These are phyloP conservation scores for Platorchestia sp. DNA, from an alignment of 1,140 invertebrate species.

Conservation along the genomic window DNA sequence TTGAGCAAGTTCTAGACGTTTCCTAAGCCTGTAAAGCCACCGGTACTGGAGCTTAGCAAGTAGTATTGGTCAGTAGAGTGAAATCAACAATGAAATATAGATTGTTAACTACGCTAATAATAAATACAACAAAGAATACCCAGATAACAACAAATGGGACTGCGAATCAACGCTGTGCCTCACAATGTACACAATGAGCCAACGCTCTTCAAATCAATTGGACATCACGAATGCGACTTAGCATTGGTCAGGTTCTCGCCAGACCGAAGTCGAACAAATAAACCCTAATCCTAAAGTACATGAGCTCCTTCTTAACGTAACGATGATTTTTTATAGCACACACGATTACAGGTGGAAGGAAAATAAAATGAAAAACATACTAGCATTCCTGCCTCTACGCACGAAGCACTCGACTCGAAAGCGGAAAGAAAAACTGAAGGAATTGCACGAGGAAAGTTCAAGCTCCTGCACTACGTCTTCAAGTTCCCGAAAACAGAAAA, in stretches of 20 bases:
- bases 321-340: neutral
- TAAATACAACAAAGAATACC: conserved; percentile 46
- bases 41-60: conserved; percentile 11
- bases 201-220: neutral
- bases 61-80: conserved; percentile 37
- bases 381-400: neutral
- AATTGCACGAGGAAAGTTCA: neutral
- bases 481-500: neutral
- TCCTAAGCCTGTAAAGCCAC: conserved; percentile 19
- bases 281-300: neutral
- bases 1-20: conserved; percentile 12
- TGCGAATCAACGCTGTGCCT: neutral
- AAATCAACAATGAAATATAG: neutral
- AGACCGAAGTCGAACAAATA: neutral
- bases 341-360: neutral
- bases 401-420: neutral
- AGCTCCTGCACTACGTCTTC: neutral
- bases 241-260: neutral
- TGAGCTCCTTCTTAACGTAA: neutral
- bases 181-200: neutral
- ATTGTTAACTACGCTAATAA: conserved; percentile 31
- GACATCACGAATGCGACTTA: neutral
- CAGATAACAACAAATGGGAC: conserved; percentile 27
- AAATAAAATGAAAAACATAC: neutral
- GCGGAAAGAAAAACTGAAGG: neutral